Evolutionary conservation across 2,797 vertebrate genomes (phyloP).

Genomic region (Halcyon chelicuti): DNA sequence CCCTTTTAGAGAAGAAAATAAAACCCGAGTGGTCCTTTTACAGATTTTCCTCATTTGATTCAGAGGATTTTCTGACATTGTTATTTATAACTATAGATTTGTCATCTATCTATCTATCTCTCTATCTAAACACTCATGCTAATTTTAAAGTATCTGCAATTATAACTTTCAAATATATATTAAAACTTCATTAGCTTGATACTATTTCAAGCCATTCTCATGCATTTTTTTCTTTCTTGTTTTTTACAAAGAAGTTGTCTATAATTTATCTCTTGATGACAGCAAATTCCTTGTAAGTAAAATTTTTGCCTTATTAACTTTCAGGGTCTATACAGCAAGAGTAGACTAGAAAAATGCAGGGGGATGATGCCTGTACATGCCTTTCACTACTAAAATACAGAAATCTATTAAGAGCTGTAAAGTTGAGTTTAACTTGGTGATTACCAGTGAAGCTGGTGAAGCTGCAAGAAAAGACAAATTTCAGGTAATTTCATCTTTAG

Average conservation of each 20-base stretch:
- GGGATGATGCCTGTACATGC: background rate
- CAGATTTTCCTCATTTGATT: conserved; percentile 43
- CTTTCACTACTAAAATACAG: background rate
- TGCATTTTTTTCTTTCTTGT: background rate
- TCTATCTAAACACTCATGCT: background rate
- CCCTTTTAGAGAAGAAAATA: conserved; percentile 19
- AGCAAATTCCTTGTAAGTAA: background rate
- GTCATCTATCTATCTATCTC: background rate
- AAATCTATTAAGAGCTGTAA: background rate
- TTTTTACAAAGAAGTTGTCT: background rate
- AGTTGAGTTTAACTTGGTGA: background rate
- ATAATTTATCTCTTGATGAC: background rate
- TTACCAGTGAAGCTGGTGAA: background rate
- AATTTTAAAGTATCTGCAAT: background rate
- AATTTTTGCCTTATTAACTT: background rate
- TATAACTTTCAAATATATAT: conserved; percentile 8
- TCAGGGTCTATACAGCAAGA: background rate
- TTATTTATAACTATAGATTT: conserved; percentile 19
- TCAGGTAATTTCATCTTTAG: too few species aligned
- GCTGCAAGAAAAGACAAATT: background rate
- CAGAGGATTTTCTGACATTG: conserved; percentile 6
- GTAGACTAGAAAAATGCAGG: background rate
- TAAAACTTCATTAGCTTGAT: background rate
- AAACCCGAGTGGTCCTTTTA: conserved; percentile 36
- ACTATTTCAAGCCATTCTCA: background rate